Evolutionary conservation across 2,797 vertebrate genomes (phyloP).

Genomic region (Benthosema pterotum): DNA sequence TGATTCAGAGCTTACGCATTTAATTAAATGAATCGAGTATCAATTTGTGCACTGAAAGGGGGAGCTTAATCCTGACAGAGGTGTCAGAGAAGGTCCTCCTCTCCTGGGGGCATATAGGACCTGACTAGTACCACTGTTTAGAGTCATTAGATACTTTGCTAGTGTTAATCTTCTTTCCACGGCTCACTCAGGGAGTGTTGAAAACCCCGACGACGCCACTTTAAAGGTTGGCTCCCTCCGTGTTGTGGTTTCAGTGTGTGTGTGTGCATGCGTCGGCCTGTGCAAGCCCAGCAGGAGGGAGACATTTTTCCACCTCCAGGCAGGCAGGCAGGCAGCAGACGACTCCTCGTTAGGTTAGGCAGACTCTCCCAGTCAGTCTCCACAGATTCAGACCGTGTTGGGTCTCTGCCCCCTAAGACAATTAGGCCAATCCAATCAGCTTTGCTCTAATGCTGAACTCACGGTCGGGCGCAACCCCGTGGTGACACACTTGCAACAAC

Average conservation of each 20-base stretch:
- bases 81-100: background rate
- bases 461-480: conserved; percentile 50
- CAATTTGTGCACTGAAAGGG: conserved; percentile 13
- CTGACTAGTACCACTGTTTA: background rate
- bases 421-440: conserved; percentile 82
- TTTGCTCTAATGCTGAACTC: conserved; percentile 65
- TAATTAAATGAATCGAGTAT: background rate
- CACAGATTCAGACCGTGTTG: conserved; percentile 65
- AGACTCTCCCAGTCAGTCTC: conserved; percentile 37
- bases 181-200: conserved; percentile 16
- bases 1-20: too few relatives aligned
- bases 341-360: too few relatives aligned
- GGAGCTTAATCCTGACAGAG: background rate
- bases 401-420: conserved; percentile 75
- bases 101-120: too few relatives aligned
- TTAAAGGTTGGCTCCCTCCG: background rate
- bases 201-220: conserved; percentile 4
- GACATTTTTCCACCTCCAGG: conserved; percentile 47
- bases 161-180: background rate
- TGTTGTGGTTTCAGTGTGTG: conserved; percentile 29
- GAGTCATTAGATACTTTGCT: conserved; percentile 8
- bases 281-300: conserved; percentile 30
- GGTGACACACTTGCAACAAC: conserved; percentile 38
- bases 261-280: conserved; percentile 34
- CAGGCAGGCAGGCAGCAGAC: conserved; percentile 52